Percentiles rank a stretch among this genome's conserved stretches.
These are phyloP conservation scores for Drosophila trichaetosa DNA, from an alignment of 2,888 invertebrate species.

Conservation along the genomic window DNA sequence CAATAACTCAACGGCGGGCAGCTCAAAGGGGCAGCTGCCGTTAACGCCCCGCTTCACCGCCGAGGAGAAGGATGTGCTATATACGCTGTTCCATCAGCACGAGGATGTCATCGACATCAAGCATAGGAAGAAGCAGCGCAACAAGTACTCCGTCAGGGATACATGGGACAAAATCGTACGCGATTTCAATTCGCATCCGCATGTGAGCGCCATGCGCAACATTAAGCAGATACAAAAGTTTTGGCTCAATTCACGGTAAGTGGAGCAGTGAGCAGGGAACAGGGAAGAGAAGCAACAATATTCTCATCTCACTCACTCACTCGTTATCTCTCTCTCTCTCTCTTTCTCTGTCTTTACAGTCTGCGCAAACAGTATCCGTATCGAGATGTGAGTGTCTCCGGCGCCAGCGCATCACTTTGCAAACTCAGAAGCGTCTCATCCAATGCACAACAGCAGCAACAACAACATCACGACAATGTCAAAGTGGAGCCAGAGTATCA, in stretches of 20 bases:
- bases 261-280: not conserved
- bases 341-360: conserved; percentile 51
- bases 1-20: conserved; percentile 38
- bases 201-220: conserved; percentile 81
- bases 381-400: conserved; percentile 48
- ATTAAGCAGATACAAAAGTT: conserved; percentile 85
- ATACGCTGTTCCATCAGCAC: conserved; percentile 81
- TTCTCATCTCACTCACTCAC: not conserved
- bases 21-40: conserved; percentile 63
- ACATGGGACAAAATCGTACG: conserved; percentile 84
- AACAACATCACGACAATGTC: conserved; percentile 68
- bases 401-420: conserved; percentile 31
- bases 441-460: conserved; percentile 49
- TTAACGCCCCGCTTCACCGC: conserved; percentile 83
- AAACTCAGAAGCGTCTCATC: conserved; percentile 34
- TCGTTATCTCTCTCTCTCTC: not conserved
- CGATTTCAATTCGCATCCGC: conserved; percentile 83
- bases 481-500: conserved; percentile 83
- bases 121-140: conserved; percentile 82
- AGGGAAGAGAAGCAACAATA: not conserved
- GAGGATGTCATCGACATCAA: conserved; percentile 85
- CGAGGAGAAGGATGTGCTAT: conserved; percentile 84
- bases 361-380: conserved; percentile 84
- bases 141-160: conserved; percentile 83
- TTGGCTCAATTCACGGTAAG: conserved; percentile 84